Base-by-base conservation (phyloP, 2,888 invertebrate genomes). In the Furcula furcula region DNA sequence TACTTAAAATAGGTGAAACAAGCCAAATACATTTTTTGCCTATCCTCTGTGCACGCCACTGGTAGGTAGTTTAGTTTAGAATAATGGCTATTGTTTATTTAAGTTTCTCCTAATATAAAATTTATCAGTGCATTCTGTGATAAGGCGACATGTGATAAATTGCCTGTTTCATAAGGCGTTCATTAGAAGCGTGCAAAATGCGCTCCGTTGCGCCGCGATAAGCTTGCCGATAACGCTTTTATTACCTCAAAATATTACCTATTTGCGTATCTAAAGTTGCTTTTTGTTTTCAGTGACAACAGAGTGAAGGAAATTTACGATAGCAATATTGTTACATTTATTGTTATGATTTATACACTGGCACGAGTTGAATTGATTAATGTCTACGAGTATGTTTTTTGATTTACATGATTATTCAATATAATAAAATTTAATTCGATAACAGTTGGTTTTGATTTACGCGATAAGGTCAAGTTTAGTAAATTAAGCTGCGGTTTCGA, bases 111-210 rank as follows among this genome's bases (percentile, higher is more conserved):
- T 71, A 67, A 66, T 81, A 83, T 81, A 79, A 79, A 72, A 74
- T 74, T 81, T 85, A 84, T 79, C 80, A 84, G 69, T 79, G 69
- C 68, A 69, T 67, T 76, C 65, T 69, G 66, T 83, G 85, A 86
- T 85, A 86, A 86, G 82, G 80, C 66, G 47, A 59, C 58, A 84
- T 86, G 85, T 86, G 84, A 87, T 87, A 86, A 87, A 87, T 86
- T 86, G 82, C 81, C 85, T 85, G 83, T 85, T 87, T 88, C 84
- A 87, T 87, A 84, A 74, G 84, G 83, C 86, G 76, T 88, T 88
- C 87, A 88, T 87, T 88, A 88, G 83, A 75, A 76, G 77, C 86
- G 79, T 87, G 84, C 74, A 79, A 67, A 87, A 88, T 85, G 79
- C 82, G 76, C 73, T 87, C 80, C 82, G 86, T 71, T 78, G 79